Base-by-base conservation (phyloP, 1,140 invertebrate species). In the Phymorhynchus buccinoides region DNA sequence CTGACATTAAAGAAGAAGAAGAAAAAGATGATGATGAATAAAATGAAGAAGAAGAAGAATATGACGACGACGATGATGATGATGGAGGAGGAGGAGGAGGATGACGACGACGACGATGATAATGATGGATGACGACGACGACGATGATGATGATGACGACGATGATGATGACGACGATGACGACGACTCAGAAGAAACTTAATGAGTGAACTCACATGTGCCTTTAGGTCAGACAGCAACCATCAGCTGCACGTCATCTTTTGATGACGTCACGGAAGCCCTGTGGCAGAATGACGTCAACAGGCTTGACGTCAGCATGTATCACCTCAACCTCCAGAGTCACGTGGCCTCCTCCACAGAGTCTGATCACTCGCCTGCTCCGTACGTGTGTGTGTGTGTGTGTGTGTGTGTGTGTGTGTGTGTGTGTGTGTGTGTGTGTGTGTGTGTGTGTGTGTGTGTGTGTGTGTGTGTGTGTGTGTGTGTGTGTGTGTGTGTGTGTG, bases 251-350 rank as follows among this genome's bases (percentile, higher is more conserved):
- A 41, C 16, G 12, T 68, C 80, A 12, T 62, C 48, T 52, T 41
- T 83, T 22, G 30, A 27, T 83, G 81, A 83, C 62, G 66, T 83
- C 62, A 86, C 84, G 32, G 83, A 86, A 56, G 78, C 83, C 35
- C 44, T 88, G 32, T 88, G 87, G 87, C 30, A 80, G 30, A 86
- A 73, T 84, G 87, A 88, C 78, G 73, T 88, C 22, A 85, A 88
- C 68, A 83, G 84, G 56, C n/a, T 85, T 37, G 44, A 78, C 39
- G 30, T 75, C 0, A 80, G 84, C 32, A 80, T 86, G 41, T 85
- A 86, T 22, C 56, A 44, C 27, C 37, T 84, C 41, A 86, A 88
- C 66, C 77, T 75, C 56, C 87, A 88, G 77, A 68, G 42, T n/a
- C 79, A 84, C 27, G 84, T 83, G 30, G 84, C n/a, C 16, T 48